A percentile compares a stretch with the other conserved stretches of the same genome.
Evolutionary conservation across 1,140 invertebrate species (phyloP).

Genomic region (Trichoplusia ni): DNA sequence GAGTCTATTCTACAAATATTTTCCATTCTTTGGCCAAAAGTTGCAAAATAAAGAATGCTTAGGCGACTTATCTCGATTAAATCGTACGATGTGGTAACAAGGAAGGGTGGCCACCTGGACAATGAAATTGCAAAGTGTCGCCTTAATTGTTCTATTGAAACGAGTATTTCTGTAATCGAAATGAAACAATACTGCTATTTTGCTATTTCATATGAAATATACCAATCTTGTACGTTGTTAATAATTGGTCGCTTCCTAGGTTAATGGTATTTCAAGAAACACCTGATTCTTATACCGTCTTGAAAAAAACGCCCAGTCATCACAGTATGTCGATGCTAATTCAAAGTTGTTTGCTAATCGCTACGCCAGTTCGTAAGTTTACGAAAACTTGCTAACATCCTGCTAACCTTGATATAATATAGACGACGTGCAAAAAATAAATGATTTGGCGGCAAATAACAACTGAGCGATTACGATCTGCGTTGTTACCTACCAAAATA

Average conservation of each 20-base stretch:
- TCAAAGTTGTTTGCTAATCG: background rate
- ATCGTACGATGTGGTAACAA: slow-evolving; percentile 62
- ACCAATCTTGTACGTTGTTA: too few species aligned
- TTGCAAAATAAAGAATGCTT: slow-evolving; percentile 68
- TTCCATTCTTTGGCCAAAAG: slow-evolving; percentile 50
- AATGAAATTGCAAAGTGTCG: slow-evolving; percentile 62
- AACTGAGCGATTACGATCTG: background rate
- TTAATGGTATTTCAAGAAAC: too few species aligned
- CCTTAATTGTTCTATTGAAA: slow-evolving; percentile 34
- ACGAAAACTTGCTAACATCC: slow-evolving; percentile 7
- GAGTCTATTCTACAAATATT: background rate
- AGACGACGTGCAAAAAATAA: background rate
- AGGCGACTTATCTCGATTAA: slow-evolving; percentile 53
- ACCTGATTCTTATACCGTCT: too few species aligned
- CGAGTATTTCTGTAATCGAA: slow-evolving; percentile 19
- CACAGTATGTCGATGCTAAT: background rate
- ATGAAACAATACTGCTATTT: slow-evolving; percentile 2
- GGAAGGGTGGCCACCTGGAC: slow-evolving; percentile 56
- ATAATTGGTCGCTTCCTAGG: too few species aligned
- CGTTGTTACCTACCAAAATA: background rate
- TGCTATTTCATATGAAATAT: background rate
- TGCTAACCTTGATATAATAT: slow-evolving; percentile 13
- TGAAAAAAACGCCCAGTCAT: background rate
- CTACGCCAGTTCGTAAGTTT: background rate
- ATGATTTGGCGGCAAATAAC: background rate